Base-by-base conservation (phyloP, 2,797 vertebrate species). In the Pseudochromis fuscus region DNA sequence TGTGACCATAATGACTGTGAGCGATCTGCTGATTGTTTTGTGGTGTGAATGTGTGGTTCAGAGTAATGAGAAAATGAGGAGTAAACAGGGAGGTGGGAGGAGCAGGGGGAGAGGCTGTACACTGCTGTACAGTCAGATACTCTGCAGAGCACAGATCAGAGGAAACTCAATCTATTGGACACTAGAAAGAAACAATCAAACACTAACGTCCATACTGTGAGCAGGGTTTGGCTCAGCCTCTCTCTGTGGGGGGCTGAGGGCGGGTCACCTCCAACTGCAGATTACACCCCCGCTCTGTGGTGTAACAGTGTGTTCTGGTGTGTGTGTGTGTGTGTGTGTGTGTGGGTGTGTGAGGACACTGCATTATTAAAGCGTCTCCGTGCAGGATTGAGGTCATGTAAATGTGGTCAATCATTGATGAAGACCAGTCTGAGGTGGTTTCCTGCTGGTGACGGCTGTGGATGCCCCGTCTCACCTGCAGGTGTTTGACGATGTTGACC, bases 401-500 rank as follows among this genome's bases (percentile, higher is more conserved):
- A 45, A 44, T 50, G 53, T 49, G 18, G 69, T 77, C 42, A 75
- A 77, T 82, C 28, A 86, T 59, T 58, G 7, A 86, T 27, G 9
- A 37, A 65, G 50, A 50, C 42, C 2, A 28, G 28, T 64, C 51
- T 72, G 46, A 10, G 23, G 55, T 19, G 2, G 31, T 48, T 65
- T 44, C 3, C 31, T 33, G 19, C 33, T 3, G 7, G 5, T 42
- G 59, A 5, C 16, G 4, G 12, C 13, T 1, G 1, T 37, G 16
- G 24, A 4, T 24, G 15, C 3, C 8, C 12, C 18, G 9, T 62
- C 61, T 75, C 92, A 99, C 98, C 97, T 99, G 96, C 42, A 99
- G 94, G 83, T 99, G 98, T 85, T 95, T 98, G 51, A 99, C 97
- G 15, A 99, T 96, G 91, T 97, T 99, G 87, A 99, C 97, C 79